Evolutionary conservation across 2,113 vertebrate species (phyloP).

Genomic region (Salvator merianae): DNA sequence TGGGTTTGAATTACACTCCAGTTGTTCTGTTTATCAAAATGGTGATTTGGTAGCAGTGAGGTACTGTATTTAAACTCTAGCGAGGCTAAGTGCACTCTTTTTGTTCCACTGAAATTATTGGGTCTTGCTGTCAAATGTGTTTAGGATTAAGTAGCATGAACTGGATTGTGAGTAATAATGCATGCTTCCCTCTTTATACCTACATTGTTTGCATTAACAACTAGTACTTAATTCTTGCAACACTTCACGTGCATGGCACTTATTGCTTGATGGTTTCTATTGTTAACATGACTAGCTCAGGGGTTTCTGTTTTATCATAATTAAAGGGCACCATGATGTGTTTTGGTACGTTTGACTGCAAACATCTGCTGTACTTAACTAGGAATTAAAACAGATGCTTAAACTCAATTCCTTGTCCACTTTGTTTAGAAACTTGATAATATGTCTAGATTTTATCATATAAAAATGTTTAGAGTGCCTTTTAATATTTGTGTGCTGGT

Average conservation of each 20-base stretch:
- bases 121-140: constrained; percentile 31
- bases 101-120: not conserved
- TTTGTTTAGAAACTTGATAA: constrained; percentile 72
- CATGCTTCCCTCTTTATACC: not conserved
- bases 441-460: constrained; percentile 70
- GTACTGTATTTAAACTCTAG: constrained; percentile 20
- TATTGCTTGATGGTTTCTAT: constrained; percentile 22
- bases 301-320: constrained; percentile 79
- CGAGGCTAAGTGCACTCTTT: constrained; percentile 38
- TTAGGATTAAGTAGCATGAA: constrained; percentile 54
- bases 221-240: constrained; percentile 37
- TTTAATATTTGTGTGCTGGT: constrained; percentile 81
- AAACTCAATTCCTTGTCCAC: constrained; percentile 75
- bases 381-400: constrained; percentile 65
- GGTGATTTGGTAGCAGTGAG: constrained; percentile 6
- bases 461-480: constrained; percentile 81
- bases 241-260: constrained; percentile 46
- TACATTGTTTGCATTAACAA: not conserved
- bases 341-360: constrained; percentile 75
- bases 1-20: not conserved
- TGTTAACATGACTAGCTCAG: constrained; percentile 78
- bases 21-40: constrained; percentile 1
- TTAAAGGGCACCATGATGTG: constrained; percentile 76
- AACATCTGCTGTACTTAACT: constrained; percentile 64
- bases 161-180: constrained; percentile 32